Conservation (phyloP, 2,888 invertebrate species). For the Perdita meconis region DNA sequence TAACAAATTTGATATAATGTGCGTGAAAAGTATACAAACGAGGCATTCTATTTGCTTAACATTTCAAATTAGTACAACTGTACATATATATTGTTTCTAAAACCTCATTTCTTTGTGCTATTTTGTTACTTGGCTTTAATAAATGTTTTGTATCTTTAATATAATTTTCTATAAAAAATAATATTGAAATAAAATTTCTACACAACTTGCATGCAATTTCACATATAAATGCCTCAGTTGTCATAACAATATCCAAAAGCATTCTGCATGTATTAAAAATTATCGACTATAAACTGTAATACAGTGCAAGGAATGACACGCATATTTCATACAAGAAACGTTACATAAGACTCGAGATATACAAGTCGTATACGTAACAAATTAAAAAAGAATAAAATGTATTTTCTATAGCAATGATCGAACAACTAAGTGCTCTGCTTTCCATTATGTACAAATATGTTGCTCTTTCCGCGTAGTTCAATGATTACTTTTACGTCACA, state of each 20-base stretch:
- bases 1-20: slow-evolving; percentile 15
- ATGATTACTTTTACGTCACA: slow-evolving; percentile 34
- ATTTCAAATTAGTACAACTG: slow-evolving; percentile 6
- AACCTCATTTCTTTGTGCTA: background rate
- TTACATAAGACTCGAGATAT: slow-evolving; percentile 16
- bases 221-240: slow-evolving; percentile 7
- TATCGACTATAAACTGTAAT: slow-evolving; percentile 2
- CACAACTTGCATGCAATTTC: slow-evolving; percentile 8
- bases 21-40: slow-evolving; percentile 12
- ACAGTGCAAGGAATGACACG: slow-evolving; percentile 12
- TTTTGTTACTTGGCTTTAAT: no score
- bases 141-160: slow-evolving; percentile 1
- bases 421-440: slow-evolving; percentile 22
- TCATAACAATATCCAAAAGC: background rate
- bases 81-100: no score
- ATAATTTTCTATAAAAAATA: slow-evolving; percentile 4
- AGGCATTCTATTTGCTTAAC: background rate
- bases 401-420: slow-evolving; percentile 14
- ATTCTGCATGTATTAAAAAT: slow-evolving; percentile 11
- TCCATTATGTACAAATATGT: slow-evolving; percentile 51
- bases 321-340: slow-evolving; percentile 23
- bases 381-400: slow-evolving; percentile 25
- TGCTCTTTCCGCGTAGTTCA: slow-evolving; percentile 14
- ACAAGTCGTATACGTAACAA: slow-evolving; percentile 17
- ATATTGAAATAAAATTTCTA: slow-evolving; percentile 4